Percentiles rank a stretch among this genome's conserved stretches.
Conservation (phyloP, 2,113 vertebrate genomes). For the Elephantulus edwardii region DNA sequence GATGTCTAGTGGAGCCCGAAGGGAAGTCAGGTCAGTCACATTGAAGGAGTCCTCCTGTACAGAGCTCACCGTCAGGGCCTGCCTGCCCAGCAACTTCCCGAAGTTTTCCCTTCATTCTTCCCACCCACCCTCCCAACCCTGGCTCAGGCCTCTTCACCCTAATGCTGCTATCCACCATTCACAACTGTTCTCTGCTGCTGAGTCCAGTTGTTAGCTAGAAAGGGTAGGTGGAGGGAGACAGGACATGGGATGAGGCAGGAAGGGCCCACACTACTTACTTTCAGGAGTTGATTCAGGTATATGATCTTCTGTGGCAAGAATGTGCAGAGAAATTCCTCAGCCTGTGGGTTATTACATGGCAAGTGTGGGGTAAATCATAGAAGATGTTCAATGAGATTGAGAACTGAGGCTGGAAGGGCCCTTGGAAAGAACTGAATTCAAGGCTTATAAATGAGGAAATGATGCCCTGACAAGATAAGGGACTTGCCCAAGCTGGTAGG, state of each 20-base stretch:
- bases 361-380: not conserved
- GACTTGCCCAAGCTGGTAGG: conserved; percentile 18
- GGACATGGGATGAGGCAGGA: not conserved
- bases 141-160: not conserved
- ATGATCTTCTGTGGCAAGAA: conserved; percentile 88
- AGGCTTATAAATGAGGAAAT: conserved; percentile 40
- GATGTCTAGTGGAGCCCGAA: conserved; percentile 90
- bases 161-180: not conserved
- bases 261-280: conserved; percentile 75
- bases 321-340: conserved; percentile 87
- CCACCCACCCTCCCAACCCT: not conserved
- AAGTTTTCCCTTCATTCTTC: not conserved
- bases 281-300: conserved; percentile 86
- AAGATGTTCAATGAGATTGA: conserved; percentile 10
- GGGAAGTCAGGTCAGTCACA: conserved; percentile 83
- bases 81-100: not conserved
- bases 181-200: not conserved
- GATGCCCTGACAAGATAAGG: conserved; percentile 47
- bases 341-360: conserved; percentile 80
- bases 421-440: not conserved
- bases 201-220: not conserved
- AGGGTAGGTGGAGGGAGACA: not conserved
- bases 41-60: conserved; percentile 86
- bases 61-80: conserved; percentile 53
- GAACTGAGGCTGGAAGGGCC: not conserved